phyloP scores from a whole-genome alignment of 2,113 vertebrate species.

The Syngnathus scovelli region DNA sequence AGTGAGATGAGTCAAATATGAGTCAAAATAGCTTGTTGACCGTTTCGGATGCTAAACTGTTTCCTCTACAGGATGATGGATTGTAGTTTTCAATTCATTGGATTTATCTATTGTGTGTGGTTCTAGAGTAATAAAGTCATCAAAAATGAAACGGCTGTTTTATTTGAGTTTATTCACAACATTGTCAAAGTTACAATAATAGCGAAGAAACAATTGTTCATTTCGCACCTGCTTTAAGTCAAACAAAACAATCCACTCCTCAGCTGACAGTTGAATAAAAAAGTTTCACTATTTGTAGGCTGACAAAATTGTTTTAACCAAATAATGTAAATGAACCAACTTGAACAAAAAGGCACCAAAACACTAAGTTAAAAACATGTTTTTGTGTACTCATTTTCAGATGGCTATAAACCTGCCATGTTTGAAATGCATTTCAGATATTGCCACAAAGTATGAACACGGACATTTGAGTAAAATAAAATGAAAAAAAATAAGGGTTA shows the following conservation, averaged over 20 bases:
- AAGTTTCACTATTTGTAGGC: neutral
- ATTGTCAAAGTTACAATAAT: neutral
- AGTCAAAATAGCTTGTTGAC: no score
- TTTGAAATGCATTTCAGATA: neutral
- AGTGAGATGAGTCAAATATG: no score
- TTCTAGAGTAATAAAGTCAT: neutral
- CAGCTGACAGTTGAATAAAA: neutral
- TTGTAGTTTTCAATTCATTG: no score
- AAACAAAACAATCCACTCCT: neutral
- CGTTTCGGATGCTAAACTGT: no score
- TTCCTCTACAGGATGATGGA: no score
- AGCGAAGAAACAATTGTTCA: neutral
- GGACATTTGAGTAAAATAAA: neutral
- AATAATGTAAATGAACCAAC: slow-evolving; percentile 5
- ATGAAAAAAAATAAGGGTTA: neutral
- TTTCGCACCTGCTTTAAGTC: neutral
- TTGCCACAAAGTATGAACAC: neutral
- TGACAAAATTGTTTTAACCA: slow-evolving; percentile 13
- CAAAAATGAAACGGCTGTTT: neutral
- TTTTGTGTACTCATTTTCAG: neutral
- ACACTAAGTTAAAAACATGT: slow-evolving; percentile 9
- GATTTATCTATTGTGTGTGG: no score
- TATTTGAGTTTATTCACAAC: neutral
- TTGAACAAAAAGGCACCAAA: slow-evolving; percentile 42
- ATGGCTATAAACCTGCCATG: neutral